These are phyloP conservation scores for Silurus aristotelis DNA, from an alignment of 2,797 vertebrate genomes.

Conservation along the genomic window DNA sequence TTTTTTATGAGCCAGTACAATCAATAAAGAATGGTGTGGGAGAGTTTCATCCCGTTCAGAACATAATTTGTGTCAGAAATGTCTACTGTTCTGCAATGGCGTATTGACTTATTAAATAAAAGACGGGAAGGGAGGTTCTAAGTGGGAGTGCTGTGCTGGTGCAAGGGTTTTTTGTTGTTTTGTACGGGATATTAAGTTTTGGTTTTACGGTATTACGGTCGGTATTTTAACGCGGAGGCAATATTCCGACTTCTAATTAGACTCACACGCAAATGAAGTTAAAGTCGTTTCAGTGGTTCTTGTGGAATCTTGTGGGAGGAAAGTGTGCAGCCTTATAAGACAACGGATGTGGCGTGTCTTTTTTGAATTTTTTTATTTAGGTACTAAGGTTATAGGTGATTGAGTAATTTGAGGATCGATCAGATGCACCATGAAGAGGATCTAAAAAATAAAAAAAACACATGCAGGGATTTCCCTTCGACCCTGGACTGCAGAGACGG, in stretches of 20 bases:
- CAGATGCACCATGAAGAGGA: not conserved
- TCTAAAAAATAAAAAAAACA: not conserved
- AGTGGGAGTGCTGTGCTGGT: conserved; percentile 46
- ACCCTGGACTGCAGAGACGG: not conserved
- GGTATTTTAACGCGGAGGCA: conserved; percentile 71
- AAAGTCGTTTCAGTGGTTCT: conserved; percentile 86
- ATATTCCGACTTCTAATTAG: conserved; percentile 85
- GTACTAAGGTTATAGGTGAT: conserved; percentile 69
- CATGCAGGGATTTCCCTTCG: conserved; percentile 1
- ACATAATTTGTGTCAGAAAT: conserved; percentile 85
- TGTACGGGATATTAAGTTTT: conserved; percentile 53
- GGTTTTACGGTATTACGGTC: conserved; percentile 57
- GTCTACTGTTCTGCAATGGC: conserved; percentile 71
- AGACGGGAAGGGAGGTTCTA: conserved; percentile 64
- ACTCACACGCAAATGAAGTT: conserved; percentile 82
- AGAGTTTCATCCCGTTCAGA: conserved; percentile 74
- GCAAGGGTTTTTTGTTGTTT: conserved; percentile 35
- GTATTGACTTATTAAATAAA: conserved; percentile 83
- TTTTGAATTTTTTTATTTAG: conserved; percentile 73
- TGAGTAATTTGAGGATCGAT: conserved; percentile 19
- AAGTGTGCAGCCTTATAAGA: conserved; percentile 81
- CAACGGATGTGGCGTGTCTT: conserved; percentile 65
- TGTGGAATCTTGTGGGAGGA: conserved; percentile 83
- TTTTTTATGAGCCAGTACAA: conserved; percentile 84
- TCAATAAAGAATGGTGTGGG: conserved; percentile 89